Base-by-base conservation (phyloP, 2,113 vertebrate species). In the Ceyx margarethae region DNA sequence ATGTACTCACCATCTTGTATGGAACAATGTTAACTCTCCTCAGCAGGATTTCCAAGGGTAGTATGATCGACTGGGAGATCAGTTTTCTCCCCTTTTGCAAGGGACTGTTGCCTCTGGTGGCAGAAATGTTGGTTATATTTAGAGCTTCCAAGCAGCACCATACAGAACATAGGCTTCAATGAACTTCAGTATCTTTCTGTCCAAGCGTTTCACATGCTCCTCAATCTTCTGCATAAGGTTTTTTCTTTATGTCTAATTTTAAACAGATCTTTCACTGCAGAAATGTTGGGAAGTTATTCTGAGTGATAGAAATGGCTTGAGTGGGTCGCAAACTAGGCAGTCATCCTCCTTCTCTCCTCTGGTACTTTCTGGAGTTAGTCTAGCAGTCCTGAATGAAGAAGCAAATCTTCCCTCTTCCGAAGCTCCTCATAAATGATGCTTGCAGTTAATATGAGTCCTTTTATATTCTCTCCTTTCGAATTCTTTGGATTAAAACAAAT, bases 401-500 rank as follows among this genome's bases (percentile, higher is more conserved):
- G 65, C 28, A 85, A 95, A 94, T 84, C 93, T 83, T 95, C 85
- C 64, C 85, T 94, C 91, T 81, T 64, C 76, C 0, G 26, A 88
- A 94, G 94, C 93, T 90, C 29, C 65, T 94, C 88, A 96, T 95
- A 96, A 95, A 95, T 96, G 94, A 37, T 91, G 93, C 94, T 94
- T 96, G 93, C 83, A 94, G 94, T 95, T 96, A 96, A 96, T 96
- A 96, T 72, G 95, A 96, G 93, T 95, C 95, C 95, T 96, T 96
- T 96, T 96, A 96, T 96, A 96, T 96, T 96, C 95, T 94, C 95
- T 94, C 82, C 72, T 19, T 94, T 96, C 95, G 93, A 85, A 92
- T 95, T 95, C 95, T 96, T 96, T 96, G 96, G 94, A 95, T 96
- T 96, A 96, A 96, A 96, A 92, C 94, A 95, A 96, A 96, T 94